Percentiles rank a stretch among this genome's conserved stretches.
phyloP scores from a whole-genome alignment of 2,797 vertebrate genomes.

The Naso thynnoides region DNA sequence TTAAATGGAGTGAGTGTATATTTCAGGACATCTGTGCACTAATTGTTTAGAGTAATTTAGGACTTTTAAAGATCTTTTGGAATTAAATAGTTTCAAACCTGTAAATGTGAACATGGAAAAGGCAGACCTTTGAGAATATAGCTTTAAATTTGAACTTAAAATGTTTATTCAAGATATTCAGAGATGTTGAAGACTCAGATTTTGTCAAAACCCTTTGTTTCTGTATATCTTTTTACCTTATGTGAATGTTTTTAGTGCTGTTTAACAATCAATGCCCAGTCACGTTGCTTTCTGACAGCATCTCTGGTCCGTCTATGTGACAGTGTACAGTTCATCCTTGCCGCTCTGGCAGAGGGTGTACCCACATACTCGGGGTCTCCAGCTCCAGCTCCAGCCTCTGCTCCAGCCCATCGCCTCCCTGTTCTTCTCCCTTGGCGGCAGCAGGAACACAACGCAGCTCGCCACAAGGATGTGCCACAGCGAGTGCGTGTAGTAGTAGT shows the following conservation, averaged over 20 bases:
- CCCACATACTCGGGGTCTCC: conserved; percentile 89
- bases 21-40: neutral
- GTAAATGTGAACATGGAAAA: neutral
- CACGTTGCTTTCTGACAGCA: neutral
- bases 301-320: conserved; percentile 79
- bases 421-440: conserved; percentile 88
- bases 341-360: conserved; percentile 92
- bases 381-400: conserved; percentile 82
- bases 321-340: conserved; percentile 91
- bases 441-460: conserved; percentile 90
- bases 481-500: conserved; percentile 97
- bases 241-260: conserved; percentile 1
- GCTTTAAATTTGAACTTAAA: conserved; percentile 8
- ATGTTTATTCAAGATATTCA: neutral
- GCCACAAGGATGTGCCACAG: conserved; percentile 96
- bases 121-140: conserved; percentile 22
- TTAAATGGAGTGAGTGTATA: neutral
- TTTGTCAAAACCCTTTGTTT: conserved; percentile 7
- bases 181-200: neutral
- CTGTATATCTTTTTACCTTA: neutral
- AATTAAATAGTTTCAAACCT: conserved; percentile 12
- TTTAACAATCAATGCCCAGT: conserved; percentile 13
- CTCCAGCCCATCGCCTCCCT: conserved; percentile 80
- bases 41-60: neutral
- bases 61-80: neutral